Evolutionary conservation across 2,888 invertebrate genomes (phyloP).

Genomic region (Eugnorisma glareosa): DNA sequence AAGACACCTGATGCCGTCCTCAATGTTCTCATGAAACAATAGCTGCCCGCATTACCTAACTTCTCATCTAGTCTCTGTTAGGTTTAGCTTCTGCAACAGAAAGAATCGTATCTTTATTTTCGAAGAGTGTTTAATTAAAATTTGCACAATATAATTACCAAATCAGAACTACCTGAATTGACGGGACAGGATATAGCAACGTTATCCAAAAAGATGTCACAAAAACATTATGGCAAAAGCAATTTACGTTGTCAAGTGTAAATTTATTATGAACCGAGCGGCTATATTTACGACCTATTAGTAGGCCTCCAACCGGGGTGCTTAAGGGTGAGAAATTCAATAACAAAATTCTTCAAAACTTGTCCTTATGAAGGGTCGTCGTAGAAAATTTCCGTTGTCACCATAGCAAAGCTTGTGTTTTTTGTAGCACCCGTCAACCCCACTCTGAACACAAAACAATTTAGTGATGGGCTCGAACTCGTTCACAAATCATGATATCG

Average conservation of each 20-base stretch:
- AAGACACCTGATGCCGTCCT: constrained; percentile 27
- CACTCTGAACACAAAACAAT: constrained; percentile 78
- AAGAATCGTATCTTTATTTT: neutral
- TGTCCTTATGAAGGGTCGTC: constrained; percentile 78
- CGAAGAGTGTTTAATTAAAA: constrained; percentile 20
- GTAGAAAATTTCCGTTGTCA: constrained; percentile 85
- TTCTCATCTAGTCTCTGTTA: constrained; percentile 19
- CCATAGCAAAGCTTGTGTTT: constrained; percentile 81
- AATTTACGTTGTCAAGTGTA: constrained; percentile 78
- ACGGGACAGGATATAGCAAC: constrained; percentile 58
- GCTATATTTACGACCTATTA: constrained; percentile 83
- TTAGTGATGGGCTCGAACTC: constrained; percentile 72
- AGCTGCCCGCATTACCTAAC: constrained; percentile 48
- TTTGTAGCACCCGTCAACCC: constrained; percentile 86
- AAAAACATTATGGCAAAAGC: constrained; percentile 71
- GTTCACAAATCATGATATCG: constrained; percentile 47
- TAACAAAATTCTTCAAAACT: constrained; percentile 82
- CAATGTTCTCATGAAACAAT: constrained; percentile 48
- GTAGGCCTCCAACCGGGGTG: constrained; percentile 70
- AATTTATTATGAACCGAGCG: constrained; percentile 79
- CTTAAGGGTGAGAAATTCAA: constrained; percentile 84
- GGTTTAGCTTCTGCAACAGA: constrained; percentile 11
- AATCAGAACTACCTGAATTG: constrained; percentile 62
- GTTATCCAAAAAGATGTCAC: constrained; percentile 61
- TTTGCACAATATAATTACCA: constrained; percentile 34